Conservation (phyloP, 2,888 invertebrate species). For the Conus canariensis region DNA sequence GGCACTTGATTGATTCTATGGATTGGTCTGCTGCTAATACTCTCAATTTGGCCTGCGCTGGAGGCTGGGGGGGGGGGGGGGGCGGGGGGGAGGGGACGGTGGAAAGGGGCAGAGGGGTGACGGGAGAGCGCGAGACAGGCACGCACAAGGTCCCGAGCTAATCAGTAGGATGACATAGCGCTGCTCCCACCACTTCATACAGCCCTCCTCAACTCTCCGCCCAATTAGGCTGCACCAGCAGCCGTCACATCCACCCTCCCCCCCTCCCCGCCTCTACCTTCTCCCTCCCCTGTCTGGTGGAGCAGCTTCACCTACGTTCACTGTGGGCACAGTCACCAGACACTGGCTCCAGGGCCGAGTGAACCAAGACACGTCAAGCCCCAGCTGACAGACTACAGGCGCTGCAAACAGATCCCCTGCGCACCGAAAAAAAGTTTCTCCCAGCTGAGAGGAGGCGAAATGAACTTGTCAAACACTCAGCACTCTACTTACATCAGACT, state of each 20-base stretch:
- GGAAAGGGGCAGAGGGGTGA: not conserved
- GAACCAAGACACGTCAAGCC: not conserved
- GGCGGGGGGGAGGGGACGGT: not conserved
- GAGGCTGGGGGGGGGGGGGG: not conserved
- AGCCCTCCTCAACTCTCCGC: not conserved
- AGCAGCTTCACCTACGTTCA: not conserved
- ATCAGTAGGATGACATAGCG: conserved; percentile 4
- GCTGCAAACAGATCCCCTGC: not conserved
- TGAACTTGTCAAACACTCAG: conserved; percentile 19
- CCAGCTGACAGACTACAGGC: not conserved
- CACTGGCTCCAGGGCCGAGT: not conserved
- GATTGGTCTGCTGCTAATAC: conserved; percentile 16
- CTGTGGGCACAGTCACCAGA: not conserved
- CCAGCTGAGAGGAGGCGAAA: not conserved
- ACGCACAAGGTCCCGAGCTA: conserved; percentile 3
- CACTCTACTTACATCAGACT: conserved; percentile 22
- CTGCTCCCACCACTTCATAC: conserved; percentile 12
- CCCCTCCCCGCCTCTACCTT: not conserved
- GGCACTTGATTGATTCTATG: conserved; percentile 22
- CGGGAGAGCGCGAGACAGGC: not conserved
- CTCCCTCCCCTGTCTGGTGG: not conserved
- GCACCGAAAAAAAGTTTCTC: not conserved
- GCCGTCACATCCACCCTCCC: not conserved
- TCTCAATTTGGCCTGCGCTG: conserved; percentile 1
- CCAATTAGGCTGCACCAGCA: not conserved